phyloP scores from a whole-genome alignment of 53 echinoderm and acorn worm genomes.

The Echinarachnius parma region DNA sequence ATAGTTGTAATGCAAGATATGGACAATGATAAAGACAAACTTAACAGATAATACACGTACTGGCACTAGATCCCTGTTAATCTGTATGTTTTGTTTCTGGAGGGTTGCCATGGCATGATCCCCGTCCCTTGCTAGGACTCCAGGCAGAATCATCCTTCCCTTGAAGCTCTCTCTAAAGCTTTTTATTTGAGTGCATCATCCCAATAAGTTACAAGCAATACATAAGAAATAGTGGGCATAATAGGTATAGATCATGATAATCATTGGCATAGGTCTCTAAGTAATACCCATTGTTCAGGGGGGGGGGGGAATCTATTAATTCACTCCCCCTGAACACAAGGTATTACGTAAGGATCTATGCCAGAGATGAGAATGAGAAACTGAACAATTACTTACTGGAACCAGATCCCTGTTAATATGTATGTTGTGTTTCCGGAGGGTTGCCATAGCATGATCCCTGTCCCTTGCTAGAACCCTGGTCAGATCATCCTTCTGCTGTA shows the following conservation, averaged over 20 bases:
- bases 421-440: constrained; percentile 67
- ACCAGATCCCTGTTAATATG: constrained; percentile 56
- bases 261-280: too few species aligned
- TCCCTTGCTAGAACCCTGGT: constrained; percentile 61
- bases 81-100: constrained; percentile 64
- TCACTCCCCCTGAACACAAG: too few species aligned
- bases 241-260: too few species aligned
- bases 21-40: too few species aligned
- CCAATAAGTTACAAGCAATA: too few species aligned
- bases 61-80: constrained; percentile 53
- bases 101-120: constrained; percentile 53
- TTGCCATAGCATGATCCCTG: constrained; percentile 81
- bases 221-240: too few species aligned
- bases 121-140: background rate
- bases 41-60: too few species aligned
- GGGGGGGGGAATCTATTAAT: background rate
- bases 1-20: too few species aligned
- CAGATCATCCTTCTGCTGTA: constrained; percentile 69
- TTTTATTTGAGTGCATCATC: too few species aligned
- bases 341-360: too few species aligned
- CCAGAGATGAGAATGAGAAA: background rate
- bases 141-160: constrained; percentile 68
- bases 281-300: too few species aligned
- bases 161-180: too few species aligned
- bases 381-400: constrained; percentile 48